Conservation (phyloP, 2,113 vertebrate species). For the Hydropotes inermis region DNA sequence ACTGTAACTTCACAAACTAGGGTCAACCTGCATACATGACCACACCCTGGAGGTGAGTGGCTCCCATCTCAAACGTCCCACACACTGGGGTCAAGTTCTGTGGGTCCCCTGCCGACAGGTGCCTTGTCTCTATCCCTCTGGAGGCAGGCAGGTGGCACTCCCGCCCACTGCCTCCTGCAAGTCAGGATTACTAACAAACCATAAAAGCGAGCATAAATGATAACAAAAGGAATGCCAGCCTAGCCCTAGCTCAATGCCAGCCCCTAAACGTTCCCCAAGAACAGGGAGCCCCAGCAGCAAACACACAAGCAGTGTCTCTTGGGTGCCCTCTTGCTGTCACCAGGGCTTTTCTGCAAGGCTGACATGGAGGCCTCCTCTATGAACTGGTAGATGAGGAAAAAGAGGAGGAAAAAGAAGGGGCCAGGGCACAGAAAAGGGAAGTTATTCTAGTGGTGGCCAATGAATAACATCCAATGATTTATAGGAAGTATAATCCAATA, state of each 20-base stretch:
- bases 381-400: slow-evolving; percentile 15
- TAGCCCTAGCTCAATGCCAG: slow-evolving; percentile 33
- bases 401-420: slow-evolving; percentile 84
- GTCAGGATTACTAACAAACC: slow-evolving; percentile 70
- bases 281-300: slow-evolving; percentile 38
- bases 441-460: slow-evolving; percentile 88
- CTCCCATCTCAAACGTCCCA: background rate
- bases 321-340: slow-evolving; percentile 91
- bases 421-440: slow-evolving; percentile 85
- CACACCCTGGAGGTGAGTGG: background rate
- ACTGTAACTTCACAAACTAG: background rate
- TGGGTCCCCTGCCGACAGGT: slow-evolving; percentile 23
- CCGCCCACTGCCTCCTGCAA: slow-evolving; percentile 49
- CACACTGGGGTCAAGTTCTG: slow-evolving; percentile 55
- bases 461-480: slow-evolving; percentile 98
- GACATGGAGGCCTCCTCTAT: background rate
- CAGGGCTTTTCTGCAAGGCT: background rate
- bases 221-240: slow-evolving; percentile 76
- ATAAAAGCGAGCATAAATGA: slow-evolving; percentile 42
- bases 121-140: slow-evolving; percentile 53
- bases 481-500: slow-evolving; percentile 99
- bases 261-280: slow-evolving; percentile 66
- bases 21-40: background rate
- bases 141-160: slow-evolving; percentile 67
- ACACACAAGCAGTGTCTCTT: slow-evolving; percentile 82